These are phyloP conservation scores for Martes martes DNA, from an alignment of 2,113 vertebrate species.

Conservation along the genomic window DNA sequence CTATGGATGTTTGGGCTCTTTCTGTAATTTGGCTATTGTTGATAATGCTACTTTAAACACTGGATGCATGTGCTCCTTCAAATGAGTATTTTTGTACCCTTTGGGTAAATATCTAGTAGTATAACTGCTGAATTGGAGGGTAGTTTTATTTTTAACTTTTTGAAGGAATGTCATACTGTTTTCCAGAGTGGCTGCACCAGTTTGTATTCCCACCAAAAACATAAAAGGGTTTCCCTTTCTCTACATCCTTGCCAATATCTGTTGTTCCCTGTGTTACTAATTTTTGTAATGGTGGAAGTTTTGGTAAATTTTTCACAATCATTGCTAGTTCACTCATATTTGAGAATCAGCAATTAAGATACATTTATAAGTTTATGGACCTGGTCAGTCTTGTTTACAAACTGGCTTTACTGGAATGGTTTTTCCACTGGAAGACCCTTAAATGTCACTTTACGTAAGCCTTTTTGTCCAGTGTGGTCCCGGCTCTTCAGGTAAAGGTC, in stretches of 20 bases:
- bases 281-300: neutral
- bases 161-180: neutral
- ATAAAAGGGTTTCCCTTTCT: neutral
- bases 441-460: neutral
- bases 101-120: neutral
- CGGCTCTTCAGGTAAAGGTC: neutral
- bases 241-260: neutral
- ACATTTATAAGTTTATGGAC: neutral
- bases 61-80: neutral
- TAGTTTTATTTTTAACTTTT: neutral
- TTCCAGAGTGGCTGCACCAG: neutral
- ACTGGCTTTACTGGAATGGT: neutral
- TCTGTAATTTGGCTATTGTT: neutral
- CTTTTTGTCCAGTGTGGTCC: neutral
- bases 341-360: neutral
- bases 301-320: neutral
- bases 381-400: neutral
- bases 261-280: neutral
- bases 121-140: neutral
- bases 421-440: neutral
- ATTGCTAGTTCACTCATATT: neutral
- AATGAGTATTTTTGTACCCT: neutral
- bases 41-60: neutral
- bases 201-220: neutral
- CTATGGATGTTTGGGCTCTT: neutral